Base-by-base conservation (phyloP, 2,888 invertebrate genomes). In the Drosophila parthenogenetica region DNA sequence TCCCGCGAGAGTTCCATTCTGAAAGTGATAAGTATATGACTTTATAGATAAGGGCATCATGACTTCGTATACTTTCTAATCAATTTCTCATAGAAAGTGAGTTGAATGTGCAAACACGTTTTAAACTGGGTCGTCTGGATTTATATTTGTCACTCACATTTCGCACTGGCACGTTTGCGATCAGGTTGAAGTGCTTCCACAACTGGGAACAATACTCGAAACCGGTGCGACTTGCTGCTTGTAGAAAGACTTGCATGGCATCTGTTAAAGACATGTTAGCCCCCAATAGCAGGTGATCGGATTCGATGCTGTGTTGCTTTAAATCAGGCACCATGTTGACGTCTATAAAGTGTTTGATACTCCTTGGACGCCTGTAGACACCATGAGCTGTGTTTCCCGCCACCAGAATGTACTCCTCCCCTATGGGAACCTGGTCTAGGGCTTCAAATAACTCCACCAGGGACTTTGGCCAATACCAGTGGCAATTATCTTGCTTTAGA, bases 351-450 rank as follows among this genome's bases (percentile, higher is more conserved):
- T 94, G 90, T 63, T 93, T 92, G 57, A 91, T 79, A 3, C 69
- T 67, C 2, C 55, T 42, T 0, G 81, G 49, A 2, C 91, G 84
- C 8, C 93, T 91, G 73, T 92, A 93, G 0, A 93, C 93, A 1
- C 97, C 97, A 91, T 94, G 95, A 1, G 95, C 96, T 1, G 97
- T 97, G 87, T 96, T 96, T 13, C 97, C 97, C n/a, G 94, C 95
- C 1, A 96, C 94, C n/a, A 97, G 89, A 88, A 94, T 94, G 76
- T 95, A 96, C n/a, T 92, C 59, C 32, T 83, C 92, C 2, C 91
- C 91, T 8, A 10, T 62, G 45, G 77, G 54, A 3, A 82, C 58
- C 25, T 84, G 63, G 0, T 91, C 84, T n/a, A 96, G 72, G 0
- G 84, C 75, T 2, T 60, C 50, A 17, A 90, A 90, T 10, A 90